Evolutionary conservation across 2,797 vertebrate species (phyloP), one percentile per base, ranked within the genome.

Genomic region (Tenualosa ilisha): DNA sequence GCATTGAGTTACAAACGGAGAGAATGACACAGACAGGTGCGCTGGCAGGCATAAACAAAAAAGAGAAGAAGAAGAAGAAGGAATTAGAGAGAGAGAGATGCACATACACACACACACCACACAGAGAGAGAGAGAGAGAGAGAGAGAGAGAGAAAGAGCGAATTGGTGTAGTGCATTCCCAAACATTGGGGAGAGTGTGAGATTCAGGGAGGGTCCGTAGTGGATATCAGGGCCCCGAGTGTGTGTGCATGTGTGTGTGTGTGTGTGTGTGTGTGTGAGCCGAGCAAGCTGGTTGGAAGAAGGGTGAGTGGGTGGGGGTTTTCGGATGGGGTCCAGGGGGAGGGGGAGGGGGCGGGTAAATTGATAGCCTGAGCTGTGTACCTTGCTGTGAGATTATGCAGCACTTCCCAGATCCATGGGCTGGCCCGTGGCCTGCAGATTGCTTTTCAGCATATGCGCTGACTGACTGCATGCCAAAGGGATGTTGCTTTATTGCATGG

Each of bases 11-110:
- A 96, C 96, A 92, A 86, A 90, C 83, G 83, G 90, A 83, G 82
- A 93, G 95, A 96, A 85, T 85, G 93, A 93, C 89, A 86, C 93
- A 84, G 92, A 86, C 96, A 96, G 96, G 94, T 95, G 96, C 91
- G 83, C 86, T 86, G 89, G 86, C 88, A 85, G 85, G 85, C 88
- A 90, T 88, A 91, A 88, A 89, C 82, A 87, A 82, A 40, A 72
- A 72, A 40, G 12, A 79, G 20, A 22, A 79, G 15, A 79, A 20
- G 17, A 79, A 46, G 40, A 79, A 79, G 72, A 46, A 22, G 72
- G 26, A 68, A 31, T 12, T 37, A 72, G 13, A 37, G 65, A 72
- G 31, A 3, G 65, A 68, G 65, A 37, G 12, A 68, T 26, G 17
- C 1, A 31, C n/a, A n/a, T 31, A 1, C 31, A 31, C 31, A 31